Evolutionary conservation across 2,797 vertebrate genomes (phyloP), one percentile per base, ranked within the genome.

Genomic region (Acanthurus tractus): DNA sequence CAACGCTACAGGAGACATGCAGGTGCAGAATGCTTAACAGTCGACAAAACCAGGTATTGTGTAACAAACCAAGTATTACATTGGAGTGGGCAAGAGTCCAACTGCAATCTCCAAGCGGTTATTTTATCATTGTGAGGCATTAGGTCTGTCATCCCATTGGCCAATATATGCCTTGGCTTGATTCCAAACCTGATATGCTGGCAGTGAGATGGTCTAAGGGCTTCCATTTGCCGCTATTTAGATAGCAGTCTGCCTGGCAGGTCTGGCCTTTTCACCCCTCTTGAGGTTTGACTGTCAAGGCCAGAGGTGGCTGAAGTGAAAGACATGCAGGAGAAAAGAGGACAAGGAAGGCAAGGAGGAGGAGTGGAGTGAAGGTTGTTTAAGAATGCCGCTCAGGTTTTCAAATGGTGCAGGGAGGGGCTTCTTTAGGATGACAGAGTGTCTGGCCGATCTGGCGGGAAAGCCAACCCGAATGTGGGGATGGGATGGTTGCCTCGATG

Each of bases 381-480:
- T 92, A 85, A 85, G 87, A 91, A 95, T 94, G 93, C 93, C 77
- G 79, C 89, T 94, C 94, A 93, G 93, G 94, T 93, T 94, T 92
- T 91, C 90, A 87, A 79, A 92, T 71, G 90, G 87, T 56, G 78
- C 66, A 63, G 74, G 83, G 89, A 83, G 88, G 91, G 78, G 78
- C 78, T 73, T 89, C 82, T 86, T 78, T 40, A 58, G 88, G 88
- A 93, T 93, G 94, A 92, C 92, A 84, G 90, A 94, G 92, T 93
- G 92, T 94, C 91, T 92, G 79, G 89, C 72, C 88, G 52, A 93
- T 93, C 89, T 88, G 86, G 88, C 77, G 77, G 90, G 90, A 94
- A 93, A 90, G 88, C 87, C 76, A 80, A 79, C 88, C 88, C 70
- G 89, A 91, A 93, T 88, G 85, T 82, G 85, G 79, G 86, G 90